Conservation (phyloP, 1,140 invertebrate species). For the Latrodectus geometricus region DNA sequence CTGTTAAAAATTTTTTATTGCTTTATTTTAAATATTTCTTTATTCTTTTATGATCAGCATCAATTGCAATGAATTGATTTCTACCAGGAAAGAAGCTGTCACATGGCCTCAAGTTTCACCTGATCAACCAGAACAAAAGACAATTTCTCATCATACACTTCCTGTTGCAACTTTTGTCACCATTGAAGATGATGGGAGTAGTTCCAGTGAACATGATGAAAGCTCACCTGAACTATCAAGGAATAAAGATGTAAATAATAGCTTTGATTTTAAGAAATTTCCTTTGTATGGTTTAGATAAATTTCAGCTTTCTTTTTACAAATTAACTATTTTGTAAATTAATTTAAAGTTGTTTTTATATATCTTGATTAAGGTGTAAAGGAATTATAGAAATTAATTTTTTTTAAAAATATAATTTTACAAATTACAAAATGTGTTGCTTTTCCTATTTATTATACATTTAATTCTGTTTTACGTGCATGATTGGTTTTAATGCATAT, state of each 20-base stretch:
- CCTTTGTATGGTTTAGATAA: background rate
- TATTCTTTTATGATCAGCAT: too few relatives aligned
- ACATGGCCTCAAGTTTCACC: background rate
- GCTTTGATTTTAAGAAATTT: constrained; percentile 8
- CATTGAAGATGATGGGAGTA: constrained; percentile 55
- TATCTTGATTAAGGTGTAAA: background rate
- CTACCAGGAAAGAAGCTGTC: too few relatives aligned
- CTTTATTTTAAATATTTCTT: too few relatives aligned
- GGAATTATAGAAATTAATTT: too few relatives aligned
- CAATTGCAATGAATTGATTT: too few relatives aligned
- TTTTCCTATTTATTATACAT: too few relatives aligned
- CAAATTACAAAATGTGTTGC: too few relatives aligned
- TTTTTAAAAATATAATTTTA: too few relatives aligned
- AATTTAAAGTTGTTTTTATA: background rate
- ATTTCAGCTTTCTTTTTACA: constrained; percentile 4
- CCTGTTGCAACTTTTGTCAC: constrained; percentile 62
- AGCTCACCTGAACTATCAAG: constrained; percentile 21
- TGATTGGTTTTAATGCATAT: too few relatives aligned
- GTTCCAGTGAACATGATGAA: constrained; percentile 47
- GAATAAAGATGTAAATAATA: constrained; percentile 50
- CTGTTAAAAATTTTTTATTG: too few relatives aligned
- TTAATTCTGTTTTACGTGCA: too few relatives aligned
- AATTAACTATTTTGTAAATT: background rate
- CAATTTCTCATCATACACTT: constrained; percentile 47
- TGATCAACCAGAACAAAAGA: constrained; percentile 31